Percentiles rank a stretch among this genome's conserved stretches.
phyloP scores from a whole-genome alignment of 2,797 vertebrate species.

The Cyprinella venusta region DNA sequence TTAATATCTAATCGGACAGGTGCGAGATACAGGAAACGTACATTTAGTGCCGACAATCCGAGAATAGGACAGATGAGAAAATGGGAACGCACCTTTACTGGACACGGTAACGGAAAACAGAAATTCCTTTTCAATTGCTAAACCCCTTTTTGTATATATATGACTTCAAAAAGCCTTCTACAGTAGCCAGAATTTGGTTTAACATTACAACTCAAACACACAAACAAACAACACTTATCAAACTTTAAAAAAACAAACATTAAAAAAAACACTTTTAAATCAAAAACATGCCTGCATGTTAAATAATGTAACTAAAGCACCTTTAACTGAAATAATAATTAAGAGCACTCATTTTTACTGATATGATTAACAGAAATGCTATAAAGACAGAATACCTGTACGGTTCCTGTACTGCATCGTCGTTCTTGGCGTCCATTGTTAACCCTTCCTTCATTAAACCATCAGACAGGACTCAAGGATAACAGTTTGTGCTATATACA shows the following conservation, averaged over 20 bases:
- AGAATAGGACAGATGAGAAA: conserved; percentile 5
- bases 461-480: conserved; percentile 1
- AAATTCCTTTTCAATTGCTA: conserved; percentile 45
- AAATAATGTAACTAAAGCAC: conserved; percentile 68
- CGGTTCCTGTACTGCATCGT: conserved; percentile 23
- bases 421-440: conserved; percentile 10
- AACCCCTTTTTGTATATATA: conserved; percentile 60
- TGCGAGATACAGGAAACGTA: conserved; percentile 10
- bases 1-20: conserved; percentile 1
- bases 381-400: conserved; percentile 32
- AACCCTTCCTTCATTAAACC: conserved; percentile 23
- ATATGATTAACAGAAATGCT: conserved; percentile 26
- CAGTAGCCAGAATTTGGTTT: conserved; percentile 57
- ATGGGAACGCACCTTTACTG: conserved; percentile 13
- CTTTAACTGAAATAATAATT: conserved; percentile 55
- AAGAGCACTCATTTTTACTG: conserved; percentile 40
- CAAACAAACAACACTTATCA: conserved; percentile 54
- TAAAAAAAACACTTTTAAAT: conserved; percentile 57
- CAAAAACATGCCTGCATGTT: conserved; percentile 86
- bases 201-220: conserved; percentile 47
- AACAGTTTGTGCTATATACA: conserved; percentile 47
- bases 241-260: conserved; percentile 44
- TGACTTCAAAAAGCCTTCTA: conserved; percentile 62
- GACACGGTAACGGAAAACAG: conserved; percentile 29
- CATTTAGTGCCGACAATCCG: conserved; percentile 21